These are phyloP conservation scores for Rhabditophanes sp. DNA, from an alignment of 2,888 invertebrate genomes.

Conservation along the genomic window DNA sequence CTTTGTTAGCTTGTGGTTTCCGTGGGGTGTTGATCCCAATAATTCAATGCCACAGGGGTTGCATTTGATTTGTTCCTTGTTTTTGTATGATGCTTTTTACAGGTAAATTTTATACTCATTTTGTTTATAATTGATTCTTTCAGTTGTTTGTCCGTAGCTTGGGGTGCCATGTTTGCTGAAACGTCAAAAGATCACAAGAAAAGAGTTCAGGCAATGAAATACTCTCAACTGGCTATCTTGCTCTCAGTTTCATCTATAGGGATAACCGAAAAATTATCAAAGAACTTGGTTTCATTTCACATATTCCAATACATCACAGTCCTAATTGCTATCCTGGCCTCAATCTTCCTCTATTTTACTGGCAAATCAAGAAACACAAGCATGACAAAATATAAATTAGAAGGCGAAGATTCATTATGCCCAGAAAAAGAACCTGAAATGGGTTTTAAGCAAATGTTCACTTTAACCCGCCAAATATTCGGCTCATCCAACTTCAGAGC, in stretches of 20 bases:
- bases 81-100: conserved; percentile 47
- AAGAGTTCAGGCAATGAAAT: conserved; percentile 44
- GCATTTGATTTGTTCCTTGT: conserved; percentile 46
- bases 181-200: conserved; percentile 35
- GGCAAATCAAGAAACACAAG: conserved; percentile 1
- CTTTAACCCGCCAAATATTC: conserved; percentile 22
- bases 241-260: conserved; percentile 30
- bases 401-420: conserved; percentile 1
- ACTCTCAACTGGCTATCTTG: conserved; percentile 36
- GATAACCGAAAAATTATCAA: conserved; percentile 30
- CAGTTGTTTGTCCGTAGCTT: conserved; percentile 39
- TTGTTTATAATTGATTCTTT: conserved; percentile 5
- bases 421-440: neutral
- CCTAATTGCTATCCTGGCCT: conserved; percentile 14
- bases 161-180: conserved; percentile 40
- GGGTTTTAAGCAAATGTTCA: conserved; percentile 8
- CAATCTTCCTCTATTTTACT: conserved; percentile 16
- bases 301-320: conserved; percentile 27
- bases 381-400: neutral
- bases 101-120: conserved; percentile 30
- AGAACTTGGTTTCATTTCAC: conserved; percentile 30
- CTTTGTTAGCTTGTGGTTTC: conserved; percentile 45
- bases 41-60: conserved; percentile 42
- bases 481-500: conserved; percentile 26
- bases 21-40: conserved; percentile 21